Conservation (phyloP, 2,113 vertebrate species). For the Cynoglossus semilaevis region DNA sequence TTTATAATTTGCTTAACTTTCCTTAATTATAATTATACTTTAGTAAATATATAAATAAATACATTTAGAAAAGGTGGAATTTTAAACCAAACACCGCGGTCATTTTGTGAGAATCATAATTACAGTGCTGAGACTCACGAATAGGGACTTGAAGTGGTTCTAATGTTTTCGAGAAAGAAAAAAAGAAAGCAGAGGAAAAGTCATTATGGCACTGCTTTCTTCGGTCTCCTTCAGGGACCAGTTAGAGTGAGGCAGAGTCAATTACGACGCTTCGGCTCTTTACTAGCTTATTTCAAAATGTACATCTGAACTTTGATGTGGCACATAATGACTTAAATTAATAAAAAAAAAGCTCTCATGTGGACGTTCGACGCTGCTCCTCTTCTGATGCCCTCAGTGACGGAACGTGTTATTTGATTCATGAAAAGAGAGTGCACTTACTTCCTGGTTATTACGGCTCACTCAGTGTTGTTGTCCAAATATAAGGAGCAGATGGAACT, state of each 20-base stretch:
- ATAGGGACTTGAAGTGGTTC: constrained; percentile 1
- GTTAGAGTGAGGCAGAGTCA: constrained; percentile 13
- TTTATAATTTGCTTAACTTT: too few species aligned
- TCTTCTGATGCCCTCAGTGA: constrained; percentile 46
- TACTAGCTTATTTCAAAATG: constrained; percentile 5
- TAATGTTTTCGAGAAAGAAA: background rate
- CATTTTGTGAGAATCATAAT: too few species aligned
- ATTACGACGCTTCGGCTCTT: background rate
- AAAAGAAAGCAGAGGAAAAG: background rate
- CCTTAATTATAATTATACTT: too few species aligned
- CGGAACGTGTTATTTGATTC: constrained; percentile 45
- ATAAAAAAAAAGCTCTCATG: constrained; percentile 23
- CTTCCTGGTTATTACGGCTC: constrained; percentile 32
- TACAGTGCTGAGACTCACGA: too few species aligned
- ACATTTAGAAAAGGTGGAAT: too few species aligned
- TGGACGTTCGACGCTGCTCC: constrained; percentile 15
- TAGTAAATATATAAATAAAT: too few species aligned
- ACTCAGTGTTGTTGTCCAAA: constrained; percentile 22
- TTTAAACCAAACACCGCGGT: too few species aligned
- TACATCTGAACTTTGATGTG: constrained; percentile 10
- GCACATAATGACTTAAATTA: constrained; percentile 18
- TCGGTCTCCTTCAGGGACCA: background rate
- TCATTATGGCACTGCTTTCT: background rate
- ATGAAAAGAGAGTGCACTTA: constrained; percentile 48
- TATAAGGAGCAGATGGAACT: constrained; percentile 28